Evolutionary conservation across 2,113 vertebrate genomes (phyloP), one percentile per base, ranked within the genome.

Genomic region (Sciurus niger): DNA sequence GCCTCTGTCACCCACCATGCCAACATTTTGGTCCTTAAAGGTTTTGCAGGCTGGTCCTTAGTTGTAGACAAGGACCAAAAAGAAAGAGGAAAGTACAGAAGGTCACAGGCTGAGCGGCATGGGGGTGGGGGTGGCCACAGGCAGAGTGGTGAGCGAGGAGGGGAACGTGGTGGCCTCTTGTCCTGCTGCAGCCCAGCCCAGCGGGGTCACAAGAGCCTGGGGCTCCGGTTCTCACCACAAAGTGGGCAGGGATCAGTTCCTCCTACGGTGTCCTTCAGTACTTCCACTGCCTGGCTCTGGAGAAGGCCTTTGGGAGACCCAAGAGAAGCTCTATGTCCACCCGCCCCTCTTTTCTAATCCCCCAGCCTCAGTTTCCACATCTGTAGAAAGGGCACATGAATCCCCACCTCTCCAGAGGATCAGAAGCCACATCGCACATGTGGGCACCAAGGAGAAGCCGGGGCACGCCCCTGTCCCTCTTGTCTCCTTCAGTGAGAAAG

Each of bases 351-450:
- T 28, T 51, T 32, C 28, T 51, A 46, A 34, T 17, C 10, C 90
- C 93, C 73, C 60, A 25, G 82, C 70, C 90, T 97, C 95, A 96
- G 89, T 93, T 95, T 97, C 90, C 89, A 55, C 93, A 48, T 87
- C 97, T 96, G 70, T 91, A 85, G 55, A 94, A 88, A 76, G 89
- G 90, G 58, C 48, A 48, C 55, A 72, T 0, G 43, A 73, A 65
- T 58, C 32, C 65, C 53, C 14, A 28, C 14, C n/a, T 89, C 43
- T 78, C 46, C 9, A 3, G 83, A 40, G n/a, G 30, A 77, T 58
- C 72, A 55, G 25, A 48, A 28, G 53, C 6, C 17, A 24, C 90
- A 6, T 10, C 3, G 2, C 4, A 12, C 22, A 18, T 2, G 8
- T 0, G 2, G 28, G 17, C 55, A 11, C 40, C 5, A 0, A 83